Percentiles rank a stretch among this genome's conserved stretches.
phyloP scores from a whole-genome alignment of 2,888 invertebrate genomes.

The Hirtodrosophila cameraria region DNA sequence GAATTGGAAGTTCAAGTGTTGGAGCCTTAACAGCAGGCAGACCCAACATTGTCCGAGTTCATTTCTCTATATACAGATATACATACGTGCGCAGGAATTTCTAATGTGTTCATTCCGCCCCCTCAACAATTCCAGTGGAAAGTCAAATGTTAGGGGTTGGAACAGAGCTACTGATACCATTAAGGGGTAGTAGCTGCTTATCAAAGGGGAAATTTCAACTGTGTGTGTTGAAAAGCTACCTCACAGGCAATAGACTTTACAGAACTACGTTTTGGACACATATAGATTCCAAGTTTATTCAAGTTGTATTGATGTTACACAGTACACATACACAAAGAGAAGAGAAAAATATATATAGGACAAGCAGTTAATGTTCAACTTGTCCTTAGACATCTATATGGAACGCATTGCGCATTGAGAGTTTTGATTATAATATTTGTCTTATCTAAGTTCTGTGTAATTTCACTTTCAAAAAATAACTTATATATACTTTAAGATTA shows the following conservation, averaged over 20 bases:
- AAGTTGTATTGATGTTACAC: not conserved
- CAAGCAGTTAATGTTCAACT: not conserved
- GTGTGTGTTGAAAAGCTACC: constrained; percentile 40
- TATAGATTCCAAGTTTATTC: constrained; percentile 4
- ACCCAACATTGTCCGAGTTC: constrained; percentile 46
- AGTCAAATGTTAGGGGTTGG: constrained; percentile 31
- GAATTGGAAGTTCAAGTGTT: constrained; percentile 81
- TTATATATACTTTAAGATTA: too few relatives aligned
- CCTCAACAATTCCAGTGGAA: constrained; percentile 44
- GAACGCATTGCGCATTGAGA: too few relatives aligned
- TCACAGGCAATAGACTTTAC: not conserved
- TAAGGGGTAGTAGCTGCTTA: constrained; percentile 26
- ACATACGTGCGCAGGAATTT: constrained; percentile 72
- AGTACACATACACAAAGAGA: not conserved
- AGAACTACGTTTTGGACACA: not conserved
- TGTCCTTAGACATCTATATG: not conserved
- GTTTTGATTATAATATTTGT: too few relatives aligned
- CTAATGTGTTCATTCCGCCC: constrained; percentile 35
- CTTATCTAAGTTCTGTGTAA: too few relatives aligned
- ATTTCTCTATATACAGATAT: too few relatives aligned
- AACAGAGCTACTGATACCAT: constrained; percentile 14
- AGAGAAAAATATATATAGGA: not conserved
- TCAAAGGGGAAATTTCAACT: constrained; percentile 38
- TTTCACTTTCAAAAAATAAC: too few relatives aligned
- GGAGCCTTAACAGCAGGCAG: constrained; percentile 74